Evolutionary conservation across 2,888 invertebrate species (phyloP).

Genomic region (Leptogaster cylindrica): DNA sequence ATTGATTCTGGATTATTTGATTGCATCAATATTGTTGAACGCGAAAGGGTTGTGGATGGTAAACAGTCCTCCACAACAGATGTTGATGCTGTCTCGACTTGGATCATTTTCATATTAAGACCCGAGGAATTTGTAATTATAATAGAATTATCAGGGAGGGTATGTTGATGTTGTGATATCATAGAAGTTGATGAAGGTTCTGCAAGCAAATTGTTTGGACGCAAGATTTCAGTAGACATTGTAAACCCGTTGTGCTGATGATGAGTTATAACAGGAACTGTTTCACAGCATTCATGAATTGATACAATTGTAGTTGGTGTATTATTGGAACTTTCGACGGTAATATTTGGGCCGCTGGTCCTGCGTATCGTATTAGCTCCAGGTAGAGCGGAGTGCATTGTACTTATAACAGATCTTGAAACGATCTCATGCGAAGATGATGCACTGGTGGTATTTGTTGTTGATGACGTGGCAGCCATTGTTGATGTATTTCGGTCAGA

Average conservation of each 20-base stretch:
- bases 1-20: constrained; percentile 6
- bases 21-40: constrained; percentile 17
- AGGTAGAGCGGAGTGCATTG: constrained; percentile 33
- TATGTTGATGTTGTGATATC: constrained; percentile 5
- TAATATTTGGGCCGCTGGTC: constrained; percentile 22
- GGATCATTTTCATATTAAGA: constrained; percentile 11
- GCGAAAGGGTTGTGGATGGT: constrained; percentile 39
- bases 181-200: constrained; percentile 6
- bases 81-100: constrained; percentile 18
- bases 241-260: constrained; percentile 26
- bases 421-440: constrained; percentile 21
- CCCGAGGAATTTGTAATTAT: constrained; percentile 16
- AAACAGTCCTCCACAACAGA: constrained; percentile 31
- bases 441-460: constrained; percentile 30
- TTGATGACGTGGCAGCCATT: constrained; percentile 46
- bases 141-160: not conserved
- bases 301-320: constrained; percentile 24
- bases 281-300: constrained; percentile 38
- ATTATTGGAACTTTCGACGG: constrained; percentile 7
- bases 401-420: constrained; percentile 10
- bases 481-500: constrained; percentile 19
- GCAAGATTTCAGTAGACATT: constrained; percentile 14
- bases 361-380: constrained; percentile 40
- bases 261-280: constrained; percentile 39
- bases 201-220: not conserved